Percentiles rank a stretch among this genome's conserved stretches.
These are phyloP conservation scores for Drosophila sp. DNA, from an alignment of 1,140 invertebrate species.

Conservation along the genomic window DNA sequence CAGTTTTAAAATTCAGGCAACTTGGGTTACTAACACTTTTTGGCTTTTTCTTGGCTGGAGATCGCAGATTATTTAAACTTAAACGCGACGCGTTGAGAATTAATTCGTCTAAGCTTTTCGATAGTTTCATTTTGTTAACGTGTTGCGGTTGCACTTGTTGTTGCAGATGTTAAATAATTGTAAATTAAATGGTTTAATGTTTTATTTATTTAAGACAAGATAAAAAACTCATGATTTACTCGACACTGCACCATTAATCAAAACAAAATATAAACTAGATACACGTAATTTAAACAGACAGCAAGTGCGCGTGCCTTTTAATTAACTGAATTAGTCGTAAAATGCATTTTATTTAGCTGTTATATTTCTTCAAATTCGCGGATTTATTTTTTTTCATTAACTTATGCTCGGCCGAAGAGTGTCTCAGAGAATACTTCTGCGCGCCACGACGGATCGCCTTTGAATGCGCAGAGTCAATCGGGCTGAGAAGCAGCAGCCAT, in stretches of 20 bases:
- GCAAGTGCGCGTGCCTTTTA: constrained; percentile 38
- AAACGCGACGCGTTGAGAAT: constrained; percentile 80
- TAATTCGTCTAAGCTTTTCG: constrained; percentile 82
- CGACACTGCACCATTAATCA: neutral
- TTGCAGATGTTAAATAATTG: constrained; percentile 31
- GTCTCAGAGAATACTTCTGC: constrained; percentile 48
- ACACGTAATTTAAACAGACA: constrained; percentile 15
- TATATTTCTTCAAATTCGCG: constrained; percentile 12
- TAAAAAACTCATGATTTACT: constrained; percentile 34
- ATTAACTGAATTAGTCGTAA: constrained; percentile 33
- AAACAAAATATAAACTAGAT: constrained; percentile 30
- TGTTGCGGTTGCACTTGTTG: constrained; percentile 3
- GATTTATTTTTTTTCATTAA: constrained; percentile 28
- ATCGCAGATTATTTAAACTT: constrained; percentile 78
- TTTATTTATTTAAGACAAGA: constrained; percentile 31
- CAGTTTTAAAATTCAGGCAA: no score
- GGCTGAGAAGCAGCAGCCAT: constrained; percentile 38
- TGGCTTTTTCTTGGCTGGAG: constrained; percentile 73
- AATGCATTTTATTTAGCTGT: constrained; percentile 48
- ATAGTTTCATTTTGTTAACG: constrained; percentile 75
- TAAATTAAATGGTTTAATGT: constrained; percentile 18
- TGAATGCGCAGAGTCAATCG: constrained; percentile 27
- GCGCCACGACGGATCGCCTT: constrained; percentile 38
- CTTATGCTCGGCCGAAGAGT: constrained; percentile 6
- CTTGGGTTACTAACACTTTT: constrained; percentile 84